phyloP scores from a whole-genome alignment of 2,888 invertebrate species.

The Laspeyria flexula region DNA sequence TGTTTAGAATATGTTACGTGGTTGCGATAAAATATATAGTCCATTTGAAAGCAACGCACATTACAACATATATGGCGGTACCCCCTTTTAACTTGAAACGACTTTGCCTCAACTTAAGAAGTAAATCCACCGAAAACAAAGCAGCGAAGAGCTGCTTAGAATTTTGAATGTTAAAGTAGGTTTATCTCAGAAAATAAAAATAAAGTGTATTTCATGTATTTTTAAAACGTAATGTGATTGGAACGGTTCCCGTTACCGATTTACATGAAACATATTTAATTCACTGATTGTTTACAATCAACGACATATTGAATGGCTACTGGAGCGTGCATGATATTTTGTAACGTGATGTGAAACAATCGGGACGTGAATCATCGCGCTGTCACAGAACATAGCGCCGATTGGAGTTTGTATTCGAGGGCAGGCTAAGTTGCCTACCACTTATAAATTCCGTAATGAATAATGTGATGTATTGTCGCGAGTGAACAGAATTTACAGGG shows the following conservation, averaged over 20 bases:
- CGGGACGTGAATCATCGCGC: constrained; percentile 55
- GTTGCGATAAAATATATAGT: background rate
- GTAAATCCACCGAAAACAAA: constrained; percentile 40
- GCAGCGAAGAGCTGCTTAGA: constrained; percentile 35
- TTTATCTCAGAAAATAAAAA: constrained; percentile 34
- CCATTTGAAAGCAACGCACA: constrained; percentile 15
- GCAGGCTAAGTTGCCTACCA: constrained; percentile 46
- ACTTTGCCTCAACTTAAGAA: constrained; percentile 31
- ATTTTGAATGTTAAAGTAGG: constrained; percentile 35
- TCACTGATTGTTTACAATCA: constrained; percentile 30
- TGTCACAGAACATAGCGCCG: constrained; percentile 33
- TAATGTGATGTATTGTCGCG: constrained; percentile 66
- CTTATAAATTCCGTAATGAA: constrained; percentile 67
- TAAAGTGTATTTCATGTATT: constrained; percentile 19
- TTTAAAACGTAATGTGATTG: constrained; percentile 24
- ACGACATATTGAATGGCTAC: constrained; percentile 15
- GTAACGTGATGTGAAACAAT: constrained; percentile 54
- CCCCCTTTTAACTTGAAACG: constrained; percentile 27
- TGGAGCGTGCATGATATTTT: constrained; percentile 45
- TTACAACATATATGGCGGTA: constrained; percentile 24
- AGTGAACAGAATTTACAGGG: constrained; percentile 67
- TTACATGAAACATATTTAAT: constrained; percentile 19
- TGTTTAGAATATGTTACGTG: background rate
- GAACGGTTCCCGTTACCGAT: constrained; percentile 20
- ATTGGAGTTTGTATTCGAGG: constrained; percentile 54